Conservation (phyloP, 2,888 invertebrate genomes). For the Orthosia gracilis region DNA sequence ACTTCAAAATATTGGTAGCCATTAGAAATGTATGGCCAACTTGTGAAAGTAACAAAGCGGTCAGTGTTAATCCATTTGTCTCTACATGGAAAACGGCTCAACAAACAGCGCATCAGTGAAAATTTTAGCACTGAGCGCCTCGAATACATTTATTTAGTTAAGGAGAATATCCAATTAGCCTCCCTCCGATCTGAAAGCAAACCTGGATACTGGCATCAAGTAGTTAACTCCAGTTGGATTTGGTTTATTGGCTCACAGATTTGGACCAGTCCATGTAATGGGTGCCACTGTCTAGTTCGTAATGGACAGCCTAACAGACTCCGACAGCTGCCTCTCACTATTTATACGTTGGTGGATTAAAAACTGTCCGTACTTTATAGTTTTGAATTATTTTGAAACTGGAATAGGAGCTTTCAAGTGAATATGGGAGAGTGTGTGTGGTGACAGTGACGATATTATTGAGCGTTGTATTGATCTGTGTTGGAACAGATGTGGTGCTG, state of each 20-base stretch:
- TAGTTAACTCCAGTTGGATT: conserved; percentile 35
- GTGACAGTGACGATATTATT: not conserved
- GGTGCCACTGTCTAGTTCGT: conserved; percentile 23
- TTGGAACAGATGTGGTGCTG: not conserved
- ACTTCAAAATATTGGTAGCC: not conserved
- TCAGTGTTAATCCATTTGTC: conserved; percentile 14
- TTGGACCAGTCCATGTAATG: conserved; percentile 21
- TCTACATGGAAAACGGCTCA: conserved; percentile 28
- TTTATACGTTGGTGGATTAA: conserved; percentile 39
- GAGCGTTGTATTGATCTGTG: not conserved
- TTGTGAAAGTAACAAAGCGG: not conserved
- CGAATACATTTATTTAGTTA: conserved; percentile 33
- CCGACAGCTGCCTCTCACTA: conserved; percentile 39
- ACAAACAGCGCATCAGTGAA: not conserved
- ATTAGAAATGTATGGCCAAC: not conserved
- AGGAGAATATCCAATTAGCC: conserved; percentile 43
- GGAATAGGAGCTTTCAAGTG: not conserved
- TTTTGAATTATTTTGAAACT: conserved; percentile 18
- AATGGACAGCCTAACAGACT: conserved; percentile 49
- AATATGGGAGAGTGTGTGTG: not conserved
- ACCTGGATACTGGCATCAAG: conserved; percentile 43
- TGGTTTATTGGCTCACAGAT: conserved; percentile 56
- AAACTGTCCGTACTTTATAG: conserved; percentile 10
- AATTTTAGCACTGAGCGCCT: not conserved
- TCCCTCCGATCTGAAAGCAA: conserved; percentile 46